Conservation (phyloP, 2,113 vertebrate genomes). For the Istiophorus platypterus region DNA sequence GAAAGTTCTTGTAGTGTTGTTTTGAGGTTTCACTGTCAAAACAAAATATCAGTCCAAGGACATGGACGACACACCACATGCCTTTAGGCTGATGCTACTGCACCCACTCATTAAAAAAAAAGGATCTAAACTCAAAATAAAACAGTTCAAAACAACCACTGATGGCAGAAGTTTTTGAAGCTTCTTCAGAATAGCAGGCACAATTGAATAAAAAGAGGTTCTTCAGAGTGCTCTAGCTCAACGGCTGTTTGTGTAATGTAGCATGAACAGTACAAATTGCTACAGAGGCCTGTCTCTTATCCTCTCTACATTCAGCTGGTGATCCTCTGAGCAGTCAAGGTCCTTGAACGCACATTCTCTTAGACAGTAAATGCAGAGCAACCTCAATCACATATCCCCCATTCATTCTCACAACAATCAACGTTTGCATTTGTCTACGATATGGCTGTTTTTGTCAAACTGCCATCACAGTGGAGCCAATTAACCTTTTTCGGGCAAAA, state of each 20-base stretch:
- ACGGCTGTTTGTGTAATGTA: conserved; percentile 74
- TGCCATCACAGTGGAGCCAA: conserved; percentile 26
- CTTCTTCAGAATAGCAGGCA: conserved; percentile 28
- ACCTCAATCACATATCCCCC: conserved; percentile 31
- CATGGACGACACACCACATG: background rate
- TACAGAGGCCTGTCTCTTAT: conserved; percentile 63
- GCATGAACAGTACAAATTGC: conserved; percentile 76
- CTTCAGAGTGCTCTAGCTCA: conserved; percentile 55
- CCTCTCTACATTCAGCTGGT: conserved; percentile 46
- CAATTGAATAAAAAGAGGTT: conserved; percentile 62
- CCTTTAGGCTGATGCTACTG: conserved; percentile 19
- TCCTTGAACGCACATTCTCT: conserved; percentile 52
- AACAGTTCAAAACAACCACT: conserved; percentile 35
- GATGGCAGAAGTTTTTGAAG: conserved; percentile 12
- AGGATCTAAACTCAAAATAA: conserved; percentile 8
- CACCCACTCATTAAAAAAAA: conserved; percentile 7
- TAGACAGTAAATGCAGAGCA: conserved; percentile 37
- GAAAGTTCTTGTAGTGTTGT: conserved; percentile 6
- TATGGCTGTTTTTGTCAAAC: conserved; percentile 38
- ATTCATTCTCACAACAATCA: conserved; percentile 42
- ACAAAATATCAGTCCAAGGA: conserved; percentile 17
- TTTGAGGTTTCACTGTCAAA: conserved; percentile 28
- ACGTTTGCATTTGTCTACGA: conserved; percentile 27
- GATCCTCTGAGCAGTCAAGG: conserved; percentile 51
- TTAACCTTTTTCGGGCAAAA: conserved; percentile 44